A percentile compares a stretch with the other conserved stretches of the same genome.
Conservation (phyloP, 2,797 vertebrate species). For the Sebastolobus altivelis region DNA sequence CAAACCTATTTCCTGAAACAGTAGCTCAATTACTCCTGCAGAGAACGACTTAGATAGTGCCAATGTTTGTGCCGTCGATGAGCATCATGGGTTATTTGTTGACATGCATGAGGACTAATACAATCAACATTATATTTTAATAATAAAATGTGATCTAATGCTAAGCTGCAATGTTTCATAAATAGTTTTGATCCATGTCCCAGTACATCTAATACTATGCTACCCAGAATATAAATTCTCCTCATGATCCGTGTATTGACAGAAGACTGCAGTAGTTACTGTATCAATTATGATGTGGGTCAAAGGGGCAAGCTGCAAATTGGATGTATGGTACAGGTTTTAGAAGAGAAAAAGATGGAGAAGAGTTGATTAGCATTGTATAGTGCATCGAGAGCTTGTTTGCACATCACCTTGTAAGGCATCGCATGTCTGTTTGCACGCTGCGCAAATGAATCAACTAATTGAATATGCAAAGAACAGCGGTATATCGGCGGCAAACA, state of each 20-base stretch:
- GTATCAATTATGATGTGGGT: slow-evolving; percentile 54
- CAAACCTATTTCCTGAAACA: slow-evolving; percentile 1
- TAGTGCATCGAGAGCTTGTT: slow-evolving; percentile 69
- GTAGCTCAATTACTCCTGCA: neutral
- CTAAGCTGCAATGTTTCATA: slow-evolving; percentile 7
- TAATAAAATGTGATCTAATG: slow-evolving; percentile 20
- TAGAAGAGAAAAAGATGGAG: slow-evolving; percentile 36
- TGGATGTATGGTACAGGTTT: slow-evolving; percentile 24
- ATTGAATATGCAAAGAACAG: slow-evolving; percentile 79
- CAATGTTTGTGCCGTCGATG: neutral
- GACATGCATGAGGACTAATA: slow-evolving; percentile 8
- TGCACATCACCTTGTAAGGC: slow-evolving; percentile 73
- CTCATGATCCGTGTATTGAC: slow-evolving; percentile 35
- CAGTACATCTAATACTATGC: neutral
- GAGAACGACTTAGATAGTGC: neutral
- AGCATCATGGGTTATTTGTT: slow-evolving; percentile 7
- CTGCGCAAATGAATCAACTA: slow-evolving; percentile 76
- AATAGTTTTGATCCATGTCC: neutral
- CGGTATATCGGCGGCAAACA: slow-evolving; percentile 64
- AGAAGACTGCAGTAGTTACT: slow-evolving; percentile 25
- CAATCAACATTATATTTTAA: neutral
- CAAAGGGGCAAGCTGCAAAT: slow-evolving; percentile 40
- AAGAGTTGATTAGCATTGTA: slow-evolving; percentile 74
- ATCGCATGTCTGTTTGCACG: slow-evolving; percentile 75
- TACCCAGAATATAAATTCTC: slow-evolving; percentile 28